Evolutionary conservation across 2,797 vertebrate genomes (phyloP), one percentile per base, ranked within the genome.

Genomic region (Acestrorhynchus altus): DNA sequence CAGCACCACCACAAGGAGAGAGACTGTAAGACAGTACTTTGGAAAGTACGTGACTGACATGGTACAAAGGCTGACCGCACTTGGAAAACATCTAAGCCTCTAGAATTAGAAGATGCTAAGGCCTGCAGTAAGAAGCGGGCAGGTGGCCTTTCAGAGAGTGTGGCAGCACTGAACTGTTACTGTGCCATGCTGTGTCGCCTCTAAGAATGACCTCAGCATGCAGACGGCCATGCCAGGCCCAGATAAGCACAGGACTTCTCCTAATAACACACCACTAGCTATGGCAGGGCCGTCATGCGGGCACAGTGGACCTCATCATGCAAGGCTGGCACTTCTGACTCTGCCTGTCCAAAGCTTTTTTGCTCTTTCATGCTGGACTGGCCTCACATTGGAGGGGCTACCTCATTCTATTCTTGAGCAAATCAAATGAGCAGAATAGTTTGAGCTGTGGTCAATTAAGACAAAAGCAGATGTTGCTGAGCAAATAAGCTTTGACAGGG

Each of bases 141-240:
- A 65, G 63, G 63, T 24, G 64, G 39, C 22, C 39, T 72, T 60
- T 49, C 64, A 67, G 22, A 49, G 42, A 26, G 24, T 16, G 4
- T 11, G 26, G 35, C 51, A 39, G 20, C 1, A 16, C 26, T 26
- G 18, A 42, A n/a, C 47, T 24, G 64, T 28, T 39, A 7, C 59
- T 39, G 59, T 31, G 57, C 18, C 18, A 15, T 8, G 57, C 28
- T 54, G 75, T 52, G 73, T 72, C 61, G 54, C 86, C 79, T 68
- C 49, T 67, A 65, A 78, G 26, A 67, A 72, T 59, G 61, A 76
- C 24, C 70, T 40, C 76, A 81, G 69, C 77, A 86, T 85, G 85
- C 88, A 83, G 73, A 80, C 56, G 61, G 66, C 20, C 26, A 66
- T 22, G 46, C 51, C 71, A 52, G 26, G 22, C 16, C 65, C 59